Evolutionary conservation across 2,888 invertebrate species (phyloP).

Genomic region (Blastobasis lacticolella): DNA sequence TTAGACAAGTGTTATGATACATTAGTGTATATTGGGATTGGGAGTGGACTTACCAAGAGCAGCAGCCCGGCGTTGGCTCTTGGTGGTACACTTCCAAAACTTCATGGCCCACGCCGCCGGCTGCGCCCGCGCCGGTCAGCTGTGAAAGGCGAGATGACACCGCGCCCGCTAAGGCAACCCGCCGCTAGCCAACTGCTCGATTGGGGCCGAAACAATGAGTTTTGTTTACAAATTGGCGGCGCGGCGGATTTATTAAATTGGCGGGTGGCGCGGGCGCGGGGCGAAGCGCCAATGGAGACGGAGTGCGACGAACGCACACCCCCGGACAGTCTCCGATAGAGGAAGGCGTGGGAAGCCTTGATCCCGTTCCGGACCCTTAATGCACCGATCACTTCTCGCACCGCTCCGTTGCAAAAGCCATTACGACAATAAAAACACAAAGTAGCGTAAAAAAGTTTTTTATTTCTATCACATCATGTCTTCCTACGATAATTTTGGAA

Average conservation of each 20-base stretch:
- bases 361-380: conserved; percentile 27
- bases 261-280: conserved; percentile 42
- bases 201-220: conserved; percentile 65
- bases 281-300: conserved; percentile 47
- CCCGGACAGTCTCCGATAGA: conserved; percentile 45
- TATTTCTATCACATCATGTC: conserved; percentile 69
- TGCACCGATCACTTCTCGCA: conserved; percentile 3
- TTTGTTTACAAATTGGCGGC: conserved; percentile 66
- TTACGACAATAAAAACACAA: conserved; percentile 27
- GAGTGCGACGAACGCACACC: conserved; percentile 53
- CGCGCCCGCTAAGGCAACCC: conserved; percentile 48
- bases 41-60: conserved; percentile 34
- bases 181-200: conserved; percentile 60
- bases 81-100: conserved; percentile 63
- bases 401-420: conserved; percentile 1
- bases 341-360: conserved; percentile 62
- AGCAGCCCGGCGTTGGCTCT: conserved; percentile 39
- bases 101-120: conserved; percentile 35
- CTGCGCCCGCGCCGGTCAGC: conserved; percentile 23
- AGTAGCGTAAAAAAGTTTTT: conserved; percentile 70
- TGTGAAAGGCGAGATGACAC: conserved; percentile 34
- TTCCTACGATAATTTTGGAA: conserved; percentile 65
- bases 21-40: neutral
- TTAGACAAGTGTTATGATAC: neutral
- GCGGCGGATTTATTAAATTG: conserved; percentile 62